A percentile compares a stretch with the other conserved stretches of the same genome.
These are phyloP conservation scores for Lepidochrysops patricia DNA, from an alignment of 2,888 invertebrate genomes.

Conservation along the genomic window DNA sequence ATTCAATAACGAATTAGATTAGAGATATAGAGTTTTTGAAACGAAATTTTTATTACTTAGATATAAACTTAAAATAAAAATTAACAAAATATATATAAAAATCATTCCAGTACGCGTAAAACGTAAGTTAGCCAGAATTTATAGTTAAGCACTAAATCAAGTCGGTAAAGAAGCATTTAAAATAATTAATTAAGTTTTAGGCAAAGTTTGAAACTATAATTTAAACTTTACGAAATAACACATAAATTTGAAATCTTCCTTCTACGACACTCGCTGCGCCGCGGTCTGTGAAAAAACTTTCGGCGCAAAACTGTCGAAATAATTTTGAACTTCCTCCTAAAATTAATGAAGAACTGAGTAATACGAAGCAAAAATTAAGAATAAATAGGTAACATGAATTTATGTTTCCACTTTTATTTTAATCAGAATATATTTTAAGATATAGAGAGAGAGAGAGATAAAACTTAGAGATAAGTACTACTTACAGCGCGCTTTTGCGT, in stretches of 20 bases:
- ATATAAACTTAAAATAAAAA: background rate
- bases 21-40: too few species aligned
- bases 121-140: background rate
- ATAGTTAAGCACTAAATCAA: background rate
- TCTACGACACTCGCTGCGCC: background rate
- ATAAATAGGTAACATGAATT: background rate
- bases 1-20: too few species aligned
- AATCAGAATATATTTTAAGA: too few species aligned
- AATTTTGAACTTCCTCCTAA: constrained; percentile 1
- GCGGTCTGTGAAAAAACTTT: constrained; percentile 7
- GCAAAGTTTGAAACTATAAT: background rate
- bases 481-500: too few species aligned
- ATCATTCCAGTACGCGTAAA: background rate
- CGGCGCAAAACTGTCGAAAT: background rate
- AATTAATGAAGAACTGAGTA: background rate
- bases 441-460: too few species aligned
- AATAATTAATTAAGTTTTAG: constrained; percentile 2
- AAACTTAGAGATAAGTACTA: too few species aligned
- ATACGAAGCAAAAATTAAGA: background rate
- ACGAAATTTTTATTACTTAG: too few species aligned
- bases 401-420: background rate
- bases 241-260: constrained; percentile 6
- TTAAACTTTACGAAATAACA: constrained; percentile 11
- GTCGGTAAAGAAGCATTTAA: background rate
- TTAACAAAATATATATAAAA: background rate